Percentiles rank a stretch among this genome's conserved stretches.
These are phyloP conservation scores for Scomber scombrus DNA, from an alignment of 2,113 vertebrate genomes.

Conservation along the genomic window DNA sequence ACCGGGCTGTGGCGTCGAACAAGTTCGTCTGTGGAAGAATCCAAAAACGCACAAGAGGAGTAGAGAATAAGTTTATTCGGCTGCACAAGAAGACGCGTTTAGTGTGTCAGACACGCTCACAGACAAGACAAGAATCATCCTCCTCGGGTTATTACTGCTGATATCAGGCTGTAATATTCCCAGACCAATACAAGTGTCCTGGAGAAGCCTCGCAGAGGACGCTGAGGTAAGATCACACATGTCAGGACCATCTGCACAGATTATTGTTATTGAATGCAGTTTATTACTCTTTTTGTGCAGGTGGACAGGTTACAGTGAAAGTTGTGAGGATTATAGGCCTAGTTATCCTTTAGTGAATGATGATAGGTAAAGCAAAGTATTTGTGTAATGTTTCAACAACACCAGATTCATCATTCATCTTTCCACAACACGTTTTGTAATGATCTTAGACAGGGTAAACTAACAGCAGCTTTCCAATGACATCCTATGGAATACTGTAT, in stretches of 20 bases:
- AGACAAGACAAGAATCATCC: conserved; percentile 4
- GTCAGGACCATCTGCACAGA: conserved; percentile 8
- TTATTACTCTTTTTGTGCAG: conserved; percentile 31
- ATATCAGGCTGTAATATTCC: conserved; percentile 4
- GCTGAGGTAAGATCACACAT: conserved; percentile 56
- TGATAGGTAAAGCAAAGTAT: not conserved
- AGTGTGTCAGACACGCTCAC: not conserved
- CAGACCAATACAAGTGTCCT: conserved; percentile 18
- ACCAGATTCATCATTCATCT: too few relatives aligned
- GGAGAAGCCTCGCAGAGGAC: conserved; percentile 15
- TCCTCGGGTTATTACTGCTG: not conserved
- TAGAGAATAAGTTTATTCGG: not conserved
- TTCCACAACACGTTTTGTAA: not conserved
- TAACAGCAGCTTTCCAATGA: not conserved
- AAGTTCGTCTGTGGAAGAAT: conserved; percentile 39
- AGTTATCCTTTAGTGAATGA: not conserved
- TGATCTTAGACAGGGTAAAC: not conserved
- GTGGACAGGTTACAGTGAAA: not conserved
- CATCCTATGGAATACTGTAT: not conserved
- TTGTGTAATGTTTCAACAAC: not conserved
- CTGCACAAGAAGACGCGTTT: not conserved
- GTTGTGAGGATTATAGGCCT: not conserved
- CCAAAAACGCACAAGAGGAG: not conserved
- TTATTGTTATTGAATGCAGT: not conserved
- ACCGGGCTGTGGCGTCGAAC: conserved; percentile 37